These are phyloP conservation scores for Conus ventricosus DNA, from an alignment of 1,140 invertebrate genomes.

Conservation along the genomic window DNA sequence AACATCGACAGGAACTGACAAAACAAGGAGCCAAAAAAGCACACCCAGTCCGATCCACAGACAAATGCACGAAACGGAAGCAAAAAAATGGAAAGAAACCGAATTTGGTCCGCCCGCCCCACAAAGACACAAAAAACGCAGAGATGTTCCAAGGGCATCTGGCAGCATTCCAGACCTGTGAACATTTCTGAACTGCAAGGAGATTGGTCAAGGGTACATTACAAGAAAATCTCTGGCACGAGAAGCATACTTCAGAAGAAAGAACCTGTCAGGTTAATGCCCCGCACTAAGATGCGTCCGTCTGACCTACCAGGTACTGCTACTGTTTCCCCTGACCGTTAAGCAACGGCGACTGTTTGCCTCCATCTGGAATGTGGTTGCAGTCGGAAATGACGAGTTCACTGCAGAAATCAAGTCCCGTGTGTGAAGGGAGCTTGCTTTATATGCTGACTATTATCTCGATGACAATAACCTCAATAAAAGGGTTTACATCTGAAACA, in stretches of 20 bases:
- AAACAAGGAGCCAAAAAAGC: not conserved
- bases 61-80: not conserved
- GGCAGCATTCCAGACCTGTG: not conserved
- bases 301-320: slow-evolving; percentile 19
- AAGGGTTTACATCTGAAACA: too few relatives aligned
- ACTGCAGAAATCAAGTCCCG: slow-evolving; percentile 32
- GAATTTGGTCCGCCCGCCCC: not conserved
- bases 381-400: slow-evolving; percentile 19
- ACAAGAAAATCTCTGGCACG: not conserved
- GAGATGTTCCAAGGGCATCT: slow-evolving; percentile 2
- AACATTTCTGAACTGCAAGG: not conserved
- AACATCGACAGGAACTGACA: not conserved
- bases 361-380: slow-evolving; percentile 36
- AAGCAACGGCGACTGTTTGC: slow-evolving; percentile 39
- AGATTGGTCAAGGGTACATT: not conserved
- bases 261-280: slow-evolving; percentile 24
- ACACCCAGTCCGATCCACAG: not conserved
- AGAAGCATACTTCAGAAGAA: not conserved
- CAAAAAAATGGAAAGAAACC: not conserved
- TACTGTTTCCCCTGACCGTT: slow-evolving; percentile 17
- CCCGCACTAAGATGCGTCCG: slow-evolving; percentile 19
- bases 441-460: slow-evolving; percentile 40
- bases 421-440: slow-evolving; percentile 35
- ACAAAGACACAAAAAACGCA: not conserved
- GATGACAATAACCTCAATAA: slow-evolving; percentile 28